Evolutionary conservation across 2,888 invertebrate species (phyloP).

Genomic region (Nymphalis urticae): DNA sequence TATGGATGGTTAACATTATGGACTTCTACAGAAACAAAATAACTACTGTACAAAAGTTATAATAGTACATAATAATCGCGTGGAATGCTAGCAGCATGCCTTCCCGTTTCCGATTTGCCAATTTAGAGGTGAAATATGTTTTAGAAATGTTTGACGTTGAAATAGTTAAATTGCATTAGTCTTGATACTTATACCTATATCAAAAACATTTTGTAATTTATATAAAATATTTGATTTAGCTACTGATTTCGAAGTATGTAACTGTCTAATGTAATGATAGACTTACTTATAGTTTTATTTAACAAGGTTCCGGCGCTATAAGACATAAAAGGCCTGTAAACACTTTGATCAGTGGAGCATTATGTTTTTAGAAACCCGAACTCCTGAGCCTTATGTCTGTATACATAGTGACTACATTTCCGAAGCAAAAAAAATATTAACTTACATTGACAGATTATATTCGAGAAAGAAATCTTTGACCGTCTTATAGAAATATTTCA

Average conservation of each 20-base stretch:
- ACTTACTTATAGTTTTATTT: conserved; percentile 1
- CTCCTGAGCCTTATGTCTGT: not conserved
- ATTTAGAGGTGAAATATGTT: too few species aligned
- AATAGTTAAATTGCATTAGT: too few species aligned
- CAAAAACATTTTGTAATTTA: too few species aligned
- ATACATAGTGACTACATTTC: not conserved
- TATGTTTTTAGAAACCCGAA: conserved; percentile 11
- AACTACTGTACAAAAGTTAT: too few species aligned
- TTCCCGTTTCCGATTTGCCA: too few species aligned
- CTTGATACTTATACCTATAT: too few species aligned
- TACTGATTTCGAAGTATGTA: not conserved
- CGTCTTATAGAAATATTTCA: not conserved
- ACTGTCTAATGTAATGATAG: not conserved
- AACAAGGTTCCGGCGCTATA: not conserved
- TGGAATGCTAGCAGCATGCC: too few species aligned
- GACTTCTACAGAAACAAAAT: too few species aligned
- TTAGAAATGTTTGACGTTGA: too few species aligned
- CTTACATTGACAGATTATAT: not conserved
- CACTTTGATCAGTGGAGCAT: conserved; percentile 30
- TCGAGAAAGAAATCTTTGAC: not conserved
- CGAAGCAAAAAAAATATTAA: not conserved
- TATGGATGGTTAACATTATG: too few species aligned
- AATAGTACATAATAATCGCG: too few species aligned
- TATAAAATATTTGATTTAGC: too few species aligned
- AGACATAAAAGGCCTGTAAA: conserved; percentile 9